Base-by-base conservation (phyloP, 1,140 invertebrate genomes). In the Gonioctena quinquepunctata region DNA sequence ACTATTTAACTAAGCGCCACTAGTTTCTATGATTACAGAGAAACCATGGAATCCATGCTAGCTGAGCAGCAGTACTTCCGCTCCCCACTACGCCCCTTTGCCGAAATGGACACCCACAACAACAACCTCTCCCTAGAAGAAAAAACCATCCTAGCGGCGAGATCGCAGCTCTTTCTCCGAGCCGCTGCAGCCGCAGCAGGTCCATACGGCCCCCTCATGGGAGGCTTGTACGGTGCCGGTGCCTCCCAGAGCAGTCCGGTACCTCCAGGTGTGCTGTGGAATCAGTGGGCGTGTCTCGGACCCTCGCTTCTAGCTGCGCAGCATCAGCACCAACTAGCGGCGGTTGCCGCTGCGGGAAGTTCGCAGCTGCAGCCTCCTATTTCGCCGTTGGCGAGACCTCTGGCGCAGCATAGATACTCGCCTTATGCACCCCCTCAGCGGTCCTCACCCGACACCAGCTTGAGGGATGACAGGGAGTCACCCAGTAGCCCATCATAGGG, bases 21-120 rank as follows among this genome's bases (percentile, higher is more conserved):
- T 61, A 74, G 73, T 76, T 77, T 76, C 70, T 71, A 77, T 74
- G 73, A 77, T 79, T 81, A 59, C 87, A 93, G 91, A 84, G 91
- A 93, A 82, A 93, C 91, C 22, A 93, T 93, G 92, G 91, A 93
- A 80, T 92, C 91, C 13, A 92, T 93, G 91, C 77, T 93, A 68
- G 91, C 90, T 13, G 92, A 93, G 78, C 91, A 92, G 80, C 90
- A 92, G 69, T 89, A 91, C 69, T 82, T 92, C 67, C 88, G 91
- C 56, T 91, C 91, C 66, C 91, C 90, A 0, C 84, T 92, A 48
- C 87, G 91, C 33, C 90, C 91, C 1, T 93, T 92, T 80, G 78
- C 73, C 23, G 91, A 92, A 68, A 84, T 92, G 79, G 91, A 93
- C 33, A 77, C 70, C 85, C 88, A 91, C 81, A 86, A 90, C 82